These are phyloP conservation scores for Subanguina moxae DNA, from an alignment of 1,140 invertebrate species.

Conservation along the genomic window DNA sequence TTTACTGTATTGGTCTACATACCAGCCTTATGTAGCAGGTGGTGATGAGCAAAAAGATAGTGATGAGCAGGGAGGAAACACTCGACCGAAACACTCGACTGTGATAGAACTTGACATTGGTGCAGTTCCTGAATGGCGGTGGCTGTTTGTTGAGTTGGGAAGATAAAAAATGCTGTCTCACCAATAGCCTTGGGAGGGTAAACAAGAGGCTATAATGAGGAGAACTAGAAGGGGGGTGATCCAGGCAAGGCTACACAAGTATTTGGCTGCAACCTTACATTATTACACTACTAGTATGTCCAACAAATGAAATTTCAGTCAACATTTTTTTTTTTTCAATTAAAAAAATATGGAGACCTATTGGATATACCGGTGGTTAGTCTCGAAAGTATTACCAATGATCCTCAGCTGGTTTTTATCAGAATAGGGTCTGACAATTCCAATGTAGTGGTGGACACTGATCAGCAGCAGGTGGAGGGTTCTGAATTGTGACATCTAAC, in stretches of 20 bases:
- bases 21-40: conserved; percentile 39
- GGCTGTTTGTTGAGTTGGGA: too few relatives aligned
- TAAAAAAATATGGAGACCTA: too few relatives aligned
- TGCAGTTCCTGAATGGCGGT: conserved; percentile 15
- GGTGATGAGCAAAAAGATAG: conserved; percentile 42
- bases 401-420: conserved; percentile 14
- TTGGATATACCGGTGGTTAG: too few relatives aligned
- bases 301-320: not conserved
- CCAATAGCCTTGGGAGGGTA: conserved; percentile 36
- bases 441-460: conserved; percentile 44
- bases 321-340: not conserved
- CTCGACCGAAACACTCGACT: conserved; percentile 33
- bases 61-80: conserved; percentile 36
- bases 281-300: not conserved
- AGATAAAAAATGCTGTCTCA: too few relatives aligned
- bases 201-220: conserved; percentile 27
- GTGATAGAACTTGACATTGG: conserved; percentile 42
- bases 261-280: conserved; percentile 10
- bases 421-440: conserved; percentile 36
- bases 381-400: conserved; percentile 11
- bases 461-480: conserved; percentile 48
- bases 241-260: conserved; percentile 36
- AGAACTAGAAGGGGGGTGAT: conserved; percentile 25
- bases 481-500: not conserved
- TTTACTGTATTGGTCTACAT: conserved; percentile 1